Conservation (phyloP, 2,113 vertebrate genomes). For the Istiophorus platypterus region DNA sequence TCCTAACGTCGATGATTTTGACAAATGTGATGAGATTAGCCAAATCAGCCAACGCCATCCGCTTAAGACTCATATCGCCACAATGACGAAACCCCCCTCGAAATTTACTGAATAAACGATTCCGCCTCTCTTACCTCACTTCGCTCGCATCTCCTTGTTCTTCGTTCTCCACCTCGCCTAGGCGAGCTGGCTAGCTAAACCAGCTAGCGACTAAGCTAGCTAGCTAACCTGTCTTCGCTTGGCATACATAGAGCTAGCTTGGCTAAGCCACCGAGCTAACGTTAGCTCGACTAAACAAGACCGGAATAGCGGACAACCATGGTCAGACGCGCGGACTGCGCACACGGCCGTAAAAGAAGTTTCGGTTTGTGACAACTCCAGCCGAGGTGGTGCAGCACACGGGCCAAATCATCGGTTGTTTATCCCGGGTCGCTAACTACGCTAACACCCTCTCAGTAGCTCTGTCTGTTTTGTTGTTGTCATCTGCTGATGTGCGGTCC, state of each 20-base stretch:
- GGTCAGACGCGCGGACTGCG: neutral
- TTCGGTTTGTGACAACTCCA: slow-evolving; percentile 9
- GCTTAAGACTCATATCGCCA: fast-evolving
- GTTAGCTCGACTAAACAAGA: slow-evolving; percentile 54
- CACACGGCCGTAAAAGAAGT: slow-evolving; percentile 19
- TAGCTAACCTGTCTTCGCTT: slow-evolving; percentile 72
- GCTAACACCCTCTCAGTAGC: slow-evolving; percentile 71
- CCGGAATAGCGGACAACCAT: slow-evolving; percentile 52
- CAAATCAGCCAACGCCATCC: neutral
- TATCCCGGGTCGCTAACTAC: slow-evolving; percentile 63
- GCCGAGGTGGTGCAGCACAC: slow-evolving; percentile 32
- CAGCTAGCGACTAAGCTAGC: slow-evolving; percentile 76
- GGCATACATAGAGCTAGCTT: slow-evolving; percentile 75
- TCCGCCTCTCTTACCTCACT: slow-evolving; percentile 67
- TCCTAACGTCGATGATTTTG: slow-evolving; percentile 56
- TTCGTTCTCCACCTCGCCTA: slow-evolving; percentile 65
- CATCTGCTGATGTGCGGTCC: slow-evolving; percentile 66
- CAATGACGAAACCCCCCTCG: fast-evolving
- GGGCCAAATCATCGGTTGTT: slow-evolving; percentile 48
- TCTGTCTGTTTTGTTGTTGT: slow-evolving; percentile 87
- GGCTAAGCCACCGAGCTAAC: slow-evolving; percentile 61
- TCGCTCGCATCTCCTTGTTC: slow-evolving; percentile 71
- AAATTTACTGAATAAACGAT: neutral
- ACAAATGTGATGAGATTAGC: slow-evolving; percentile 28
- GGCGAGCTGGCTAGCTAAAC: slow-evolving; percentile 66